Evolutionary conservation across 37 sponge, comb jelly and placozoan species (phyloP).

Genomic region (Amphimedon queenslandica): DNA sequence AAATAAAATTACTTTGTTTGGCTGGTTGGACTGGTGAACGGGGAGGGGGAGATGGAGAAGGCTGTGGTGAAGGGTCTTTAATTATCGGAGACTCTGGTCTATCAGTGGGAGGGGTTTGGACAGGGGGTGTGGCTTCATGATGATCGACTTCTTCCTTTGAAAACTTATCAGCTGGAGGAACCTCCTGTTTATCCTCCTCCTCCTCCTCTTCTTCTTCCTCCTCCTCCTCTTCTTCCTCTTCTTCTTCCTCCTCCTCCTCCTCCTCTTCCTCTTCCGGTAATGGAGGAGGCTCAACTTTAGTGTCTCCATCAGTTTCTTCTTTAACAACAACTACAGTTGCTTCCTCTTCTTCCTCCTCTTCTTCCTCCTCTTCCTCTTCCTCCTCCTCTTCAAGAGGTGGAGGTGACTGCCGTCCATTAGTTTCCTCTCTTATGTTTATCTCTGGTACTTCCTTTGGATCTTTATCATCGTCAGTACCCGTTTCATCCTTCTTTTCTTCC

Average conservation of each 20-base stretch:
- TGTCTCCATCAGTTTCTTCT: conserved; percentile 38
- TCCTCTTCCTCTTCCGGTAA: conserved; percentile 32
- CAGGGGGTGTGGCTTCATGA: background rate
- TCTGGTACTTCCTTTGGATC: conserved; percentile 20
- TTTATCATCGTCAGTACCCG: conserved; percentile 30
- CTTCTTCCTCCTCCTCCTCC: conserved; percentile 37
- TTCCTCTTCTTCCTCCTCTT: conserved; percentile 23
- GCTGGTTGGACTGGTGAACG: conserved; percentile 4
- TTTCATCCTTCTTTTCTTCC: conserved; percentile 14
- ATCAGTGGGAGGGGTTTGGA: background rate
- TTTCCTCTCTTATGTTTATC: background rate
- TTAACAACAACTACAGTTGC: conserved; percentile 25
- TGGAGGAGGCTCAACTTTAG: conserved; percentile 16
- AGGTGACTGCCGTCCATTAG: background rate
- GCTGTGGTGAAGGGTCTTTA: background rate
- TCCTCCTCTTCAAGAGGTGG: background rate
- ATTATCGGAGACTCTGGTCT: background rate
- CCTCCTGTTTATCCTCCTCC: conserved; percentile 1
- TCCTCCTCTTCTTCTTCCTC: conserved; percentile 27
- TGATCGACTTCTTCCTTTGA: background rate
- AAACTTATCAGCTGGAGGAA: background rate
- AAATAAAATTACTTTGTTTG: background rate
- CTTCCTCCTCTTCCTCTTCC: conserved; percentile 15
- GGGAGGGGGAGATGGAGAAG: background rate
- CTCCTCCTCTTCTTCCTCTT: conserved; percentile 17